These are phyloP conservation scores for Chaetura pelagica DNA, from an alignment of 2,113 vertebrate genomes.

Conservation along the genomic window DNA sequence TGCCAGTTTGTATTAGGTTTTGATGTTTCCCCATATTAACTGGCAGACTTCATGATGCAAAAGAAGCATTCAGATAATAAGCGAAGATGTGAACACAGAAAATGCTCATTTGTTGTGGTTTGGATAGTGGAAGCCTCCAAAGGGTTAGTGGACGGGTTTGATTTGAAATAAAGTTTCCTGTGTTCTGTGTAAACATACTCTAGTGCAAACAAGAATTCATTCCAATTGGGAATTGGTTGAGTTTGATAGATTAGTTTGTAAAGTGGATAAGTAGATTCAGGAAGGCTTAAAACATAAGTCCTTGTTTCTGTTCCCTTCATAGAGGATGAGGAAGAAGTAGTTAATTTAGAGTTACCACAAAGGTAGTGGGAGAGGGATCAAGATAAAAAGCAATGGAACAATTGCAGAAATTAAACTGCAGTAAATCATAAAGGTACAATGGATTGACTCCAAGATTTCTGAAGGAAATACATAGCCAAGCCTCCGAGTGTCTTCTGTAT, in stretches of 20 bases:
- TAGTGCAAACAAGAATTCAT: not conserved
- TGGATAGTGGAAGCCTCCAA: not conserved
- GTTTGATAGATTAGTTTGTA: not conserved
- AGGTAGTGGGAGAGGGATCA: not conserved
- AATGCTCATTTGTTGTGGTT: not conserved
- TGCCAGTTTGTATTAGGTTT: not conserved
- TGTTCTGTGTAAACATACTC: not conserved
- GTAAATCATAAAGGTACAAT: not conserved
- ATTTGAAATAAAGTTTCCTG: not conserved
- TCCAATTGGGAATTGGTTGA: not conserved
- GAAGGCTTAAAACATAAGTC: not conserved
- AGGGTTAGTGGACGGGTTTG: not conserved
- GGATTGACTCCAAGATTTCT: not conserved
- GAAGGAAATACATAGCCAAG: not conserved
- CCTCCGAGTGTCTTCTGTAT: not conserved
- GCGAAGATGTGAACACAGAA: not conserved
- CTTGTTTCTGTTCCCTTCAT: not conserved
- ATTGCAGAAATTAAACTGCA: not conserved
- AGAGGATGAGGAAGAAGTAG: not conserved
- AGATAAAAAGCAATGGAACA: not conserved
- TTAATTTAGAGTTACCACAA: not conserved
- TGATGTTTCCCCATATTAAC: not conserved
- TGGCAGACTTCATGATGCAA: not conserved
- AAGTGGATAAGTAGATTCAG: not conserved
- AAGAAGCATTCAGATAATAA: not conserved